Conservation (phyloP, 2,888 invertebrate genomes). For the Hypselothyrea guttata region DNA sequence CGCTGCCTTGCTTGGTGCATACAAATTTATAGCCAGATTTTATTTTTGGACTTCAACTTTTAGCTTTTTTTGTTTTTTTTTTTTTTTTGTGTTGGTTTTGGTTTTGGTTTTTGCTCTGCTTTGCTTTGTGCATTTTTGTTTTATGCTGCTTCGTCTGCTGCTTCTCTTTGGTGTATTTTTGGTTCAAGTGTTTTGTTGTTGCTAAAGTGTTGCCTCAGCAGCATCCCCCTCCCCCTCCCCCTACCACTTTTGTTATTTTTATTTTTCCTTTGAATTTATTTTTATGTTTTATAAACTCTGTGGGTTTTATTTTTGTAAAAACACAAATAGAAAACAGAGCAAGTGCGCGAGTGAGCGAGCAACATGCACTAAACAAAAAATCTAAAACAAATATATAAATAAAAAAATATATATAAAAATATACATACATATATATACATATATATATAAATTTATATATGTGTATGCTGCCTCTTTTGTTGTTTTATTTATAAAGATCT, state of each 20-base stretch:
- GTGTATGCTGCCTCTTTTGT: slow-evolving; percentile 13
- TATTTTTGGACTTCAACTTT: slow-evolving; percentile 48
- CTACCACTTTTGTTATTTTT: slow-evolving; percentile 59
- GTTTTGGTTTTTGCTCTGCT: slow-evolving; percentile 20
- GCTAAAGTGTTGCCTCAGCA: slow-evolving; percentile 41
- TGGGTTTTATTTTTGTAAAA: slow-evolving; percentile 71
- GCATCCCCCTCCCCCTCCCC: not conserved
- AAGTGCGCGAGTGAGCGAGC: slow-evolving; percentile 10
- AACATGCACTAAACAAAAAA: too few species aligned
- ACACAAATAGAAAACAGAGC: slow-evolving; percentile 47
- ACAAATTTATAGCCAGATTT: slow-evolving; percentile 56
- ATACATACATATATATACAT: too few species aligned
- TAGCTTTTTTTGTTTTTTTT: slow-evolving; percentile 44
- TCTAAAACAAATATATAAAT: too few species aligned
- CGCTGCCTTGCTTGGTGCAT: slow-evolving; percentile 40
- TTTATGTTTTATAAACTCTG: slow-evolving; percentile 75
- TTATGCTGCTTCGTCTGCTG: slow-evolving; percentile 35
- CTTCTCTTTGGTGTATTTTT: slow-evolving; percentile 35
- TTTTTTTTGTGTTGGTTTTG: slow-evolving; percentile 18
- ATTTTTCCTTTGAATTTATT: slow-evolving; percentile 76
- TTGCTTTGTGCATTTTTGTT: slow-evolving; percentile 39
- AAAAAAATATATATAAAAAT: too few species aligned
- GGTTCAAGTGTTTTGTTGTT: slow-evolving; percentile 47
- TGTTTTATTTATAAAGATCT: slow-evolving; percentile 44
- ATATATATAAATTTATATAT: too few species aligned